These are phyloP conservation scores for Sciurus niger DNA, from an alignment of 2,113 vertebrate species.

Conservation along the genomic window DNA sequence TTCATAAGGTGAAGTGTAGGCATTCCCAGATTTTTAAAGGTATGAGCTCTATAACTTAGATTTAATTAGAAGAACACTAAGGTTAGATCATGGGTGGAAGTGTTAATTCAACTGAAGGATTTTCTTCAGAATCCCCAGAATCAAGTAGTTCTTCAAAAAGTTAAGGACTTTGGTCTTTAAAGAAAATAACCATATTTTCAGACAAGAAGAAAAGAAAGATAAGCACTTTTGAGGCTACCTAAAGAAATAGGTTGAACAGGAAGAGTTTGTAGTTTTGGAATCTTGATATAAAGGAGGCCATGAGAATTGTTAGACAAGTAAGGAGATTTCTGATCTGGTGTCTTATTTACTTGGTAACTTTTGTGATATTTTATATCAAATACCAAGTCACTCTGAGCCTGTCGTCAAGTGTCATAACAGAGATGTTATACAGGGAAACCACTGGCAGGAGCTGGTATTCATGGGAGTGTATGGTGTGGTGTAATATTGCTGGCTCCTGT, in stretches of 20 bases:
- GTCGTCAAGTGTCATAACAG: neutral
- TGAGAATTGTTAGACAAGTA: neutral
- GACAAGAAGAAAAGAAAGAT: neutral
- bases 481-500: neutral
- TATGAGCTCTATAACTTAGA: conserved; percentile 21
- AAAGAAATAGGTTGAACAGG: neutral
- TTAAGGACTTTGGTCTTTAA: neutral
- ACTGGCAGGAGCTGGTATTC: neutral
- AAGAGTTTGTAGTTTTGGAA: neutral
- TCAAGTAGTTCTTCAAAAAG: neutral
- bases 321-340: neutral
- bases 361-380: neutral
- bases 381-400: neutral
- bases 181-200: neutral
- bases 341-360: neutral
- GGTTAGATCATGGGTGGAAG: neutral
- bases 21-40: conserved; percentile 74
- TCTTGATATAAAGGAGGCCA: neutral
- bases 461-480: neutral
- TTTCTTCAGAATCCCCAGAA: neutral
- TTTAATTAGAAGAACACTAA: neutral
- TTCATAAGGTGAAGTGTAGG: conserved; percentile 76
- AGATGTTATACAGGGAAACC: neutral
- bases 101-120: neutral
- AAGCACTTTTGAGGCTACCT: neutral